Evolutionary conservation across 2,113 vertebrate genomes (phyloP).

Genomic region (Apteryx owenii): DNA sequence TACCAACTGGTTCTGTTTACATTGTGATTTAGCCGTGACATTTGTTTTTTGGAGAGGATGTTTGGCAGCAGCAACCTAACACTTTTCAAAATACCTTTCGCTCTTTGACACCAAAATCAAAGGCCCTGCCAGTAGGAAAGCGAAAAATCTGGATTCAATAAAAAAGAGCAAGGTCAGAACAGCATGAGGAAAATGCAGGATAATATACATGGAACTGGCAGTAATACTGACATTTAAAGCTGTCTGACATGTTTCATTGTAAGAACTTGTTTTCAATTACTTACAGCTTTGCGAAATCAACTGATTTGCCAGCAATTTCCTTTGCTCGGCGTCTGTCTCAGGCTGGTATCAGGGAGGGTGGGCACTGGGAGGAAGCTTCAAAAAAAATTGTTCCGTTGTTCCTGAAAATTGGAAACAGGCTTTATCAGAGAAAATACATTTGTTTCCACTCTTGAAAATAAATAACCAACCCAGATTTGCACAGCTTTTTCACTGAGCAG

Average conservation of each 20-base stretch:
- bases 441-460: background rate
- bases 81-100: slow-evolving; percentile 9
- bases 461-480: background rate
- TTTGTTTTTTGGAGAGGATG: background rate
- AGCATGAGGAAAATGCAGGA: background rate
- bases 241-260: background rate
- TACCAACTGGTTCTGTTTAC: slow-evolving; percentile 2
- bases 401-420: background rate
- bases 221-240: background rate
- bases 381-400: background rate
- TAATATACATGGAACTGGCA: background rate
- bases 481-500: background rate
- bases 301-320: background rate
- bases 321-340: background rate
- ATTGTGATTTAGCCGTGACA: background rate
- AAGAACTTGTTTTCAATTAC: background rate
- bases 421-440: background rate
- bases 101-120: background rate
- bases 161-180: background rate
- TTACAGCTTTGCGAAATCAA: background rate
- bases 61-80: background rate
- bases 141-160: background rate
- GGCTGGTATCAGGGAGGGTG: background rate
- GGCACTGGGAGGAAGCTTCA: background rate
- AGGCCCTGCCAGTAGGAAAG: background rate